Base-by-base conservation (phyloP, 2,888 invertebrate species). In the Patella pellucida region DNA sequence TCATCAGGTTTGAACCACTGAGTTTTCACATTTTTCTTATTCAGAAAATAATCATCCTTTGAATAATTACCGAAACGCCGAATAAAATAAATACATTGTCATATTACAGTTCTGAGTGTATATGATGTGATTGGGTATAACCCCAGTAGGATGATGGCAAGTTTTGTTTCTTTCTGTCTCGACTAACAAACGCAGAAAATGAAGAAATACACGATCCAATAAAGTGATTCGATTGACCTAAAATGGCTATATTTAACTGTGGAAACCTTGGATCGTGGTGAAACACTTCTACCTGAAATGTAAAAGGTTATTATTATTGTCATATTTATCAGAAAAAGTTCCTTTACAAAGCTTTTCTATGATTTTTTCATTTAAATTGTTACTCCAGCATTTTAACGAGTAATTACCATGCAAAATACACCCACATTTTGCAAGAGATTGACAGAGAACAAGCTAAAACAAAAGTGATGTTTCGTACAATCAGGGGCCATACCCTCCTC, bases 201-300 rank as follows among this genome's bases (percentile, higher is more conserved):
- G 90, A 90, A 41, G 90, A 90, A 1, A 90, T 84, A 82, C 91
- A 91, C 79, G 90, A 90, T 31, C 90, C 90, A 52, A 91, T 89
- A 81, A 90, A 90, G 73, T 87, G 84, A 51, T 88, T 84, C 11
- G 90, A 81, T 74, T 85, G 85, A 15, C 84, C 84, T n/a, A 90
- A 84, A 27, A 90, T 85, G 50, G 87, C 86, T 52, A 89, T 77
- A 79, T 91, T 90, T n/a, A 89, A 80, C 75, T 88, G 84, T 50
- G 90, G 90, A n/a, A 90, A 77, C 81, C 84, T 85, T 3, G 90
- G 90, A 78, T 90, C 89, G 19, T 85, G 82, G 73, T 90, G 89
- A 76, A 83, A 83, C 15, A 89, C 83, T 62, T 79, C 79, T 52
- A 90, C 89, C 87, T 89, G 79, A 41, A 84, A 82, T 52, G 69